A percentile compares a stretch with the other conserved stretches of the same genome.
These are phyloP conservation scores for Pachypanchax playfairii DNA, from an alignment of 2,113 vertebrate genomes.

Conservation along the genomic window DNA sequence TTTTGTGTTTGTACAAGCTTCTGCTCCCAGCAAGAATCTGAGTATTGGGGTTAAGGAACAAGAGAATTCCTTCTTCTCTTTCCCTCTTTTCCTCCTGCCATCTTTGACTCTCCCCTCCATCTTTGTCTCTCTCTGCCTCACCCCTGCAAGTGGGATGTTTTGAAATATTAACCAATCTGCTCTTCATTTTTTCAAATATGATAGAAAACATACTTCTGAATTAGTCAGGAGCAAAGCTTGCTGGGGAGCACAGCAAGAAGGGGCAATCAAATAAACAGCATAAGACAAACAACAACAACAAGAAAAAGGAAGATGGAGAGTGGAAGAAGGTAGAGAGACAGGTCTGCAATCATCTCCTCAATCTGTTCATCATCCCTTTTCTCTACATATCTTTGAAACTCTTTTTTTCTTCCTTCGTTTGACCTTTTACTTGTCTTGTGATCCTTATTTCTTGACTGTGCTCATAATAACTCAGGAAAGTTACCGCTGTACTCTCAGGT, in stretches of 20 bases:
- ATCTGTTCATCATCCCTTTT: no score
- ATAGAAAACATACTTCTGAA: slow-evolving; percentile 78
- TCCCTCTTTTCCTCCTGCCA: slow-evolving; percentile 56
- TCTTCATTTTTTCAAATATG: slow-evolving; percentile 77
- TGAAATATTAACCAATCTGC: slow-evolving; percentile 81
- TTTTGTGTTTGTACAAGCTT: slow-evolving; percentile 53
- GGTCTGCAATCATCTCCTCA: not conserved
- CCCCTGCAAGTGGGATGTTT: slow-evolving; percentile 60
- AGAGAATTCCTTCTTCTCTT: slow-evolving; percentile 72
- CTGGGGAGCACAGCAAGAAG: slow-evolving; percentile 34
- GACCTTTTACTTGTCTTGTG: no score
- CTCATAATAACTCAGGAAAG: no score
- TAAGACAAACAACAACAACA: slow-evolving; percentile 64
- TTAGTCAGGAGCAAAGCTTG: slow-evolving; percentile 74
- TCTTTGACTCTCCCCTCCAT: slow-evolving; percentile 12
- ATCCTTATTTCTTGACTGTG: no score
- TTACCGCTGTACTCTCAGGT: not conserved
- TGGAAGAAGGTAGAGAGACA: not conserved
- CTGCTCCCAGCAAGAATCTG: slow-evolving; percentile 64
- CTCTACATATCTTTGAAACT: not conserved
- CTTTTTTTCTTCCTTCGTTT: not conserved
- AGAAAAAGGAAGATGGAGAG: slow-evolving; percentile 11
- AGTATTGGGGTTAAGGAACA: slow-evolving; percentile 79
- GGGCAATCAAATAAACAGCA: slow-evolving; percentile 65
- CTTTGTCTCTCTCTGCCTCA: slow-evolving; percentile 37